Evolutionary conservation across 2,888 invertebrate species (phyloP).

Genomic region (Scelioninae gen. 2): DNA sequence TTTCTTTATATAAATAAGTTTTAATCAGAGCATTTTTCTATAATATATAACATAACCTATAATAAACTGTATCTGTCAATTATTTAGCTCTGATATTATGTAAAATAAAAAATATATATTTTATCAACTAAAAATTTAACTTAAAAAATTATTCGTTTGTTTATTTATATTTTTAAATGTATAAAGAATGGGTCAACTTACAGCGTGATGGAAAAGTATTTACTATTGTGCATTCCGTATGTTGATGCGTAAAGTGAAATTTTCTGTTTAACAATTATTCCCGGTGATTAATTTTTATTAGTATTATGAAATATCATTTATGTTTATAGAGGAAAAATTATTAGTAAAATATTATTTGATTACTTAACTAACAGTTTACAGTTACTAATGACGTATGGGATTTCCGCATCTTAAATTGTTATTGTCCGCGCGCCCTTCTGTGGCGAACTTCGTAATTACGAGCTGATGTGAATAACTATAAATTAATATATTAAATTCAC

Average conservation of each 20-base stretch:
- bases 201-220: constrained; percentile 18
- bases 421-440: constrained; percentile 53
- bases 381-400: constrained; percentile 56
- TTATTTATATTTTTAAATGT: not conserved
- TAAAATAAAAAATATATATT: too few relatives aligned
- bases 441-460: constrained; percentile 49
- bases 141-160: too few relatives aligned
- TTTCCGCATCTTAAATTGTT: constrained; percentile 56
- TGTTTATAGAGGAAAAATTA: not conserved
- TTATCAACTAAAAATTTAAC: too few relatives aligned
- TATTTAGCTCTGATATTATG: too few relatives aligned
- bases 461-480: constrained; percentile 30
- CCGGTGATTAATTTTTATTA: constrained; percentile 3
- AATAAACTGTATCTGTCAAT: too few relatives aligned
- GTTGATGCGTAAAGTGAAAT: constrained; percentile 3
- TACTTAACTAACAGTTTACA: constrained; percentile 54
- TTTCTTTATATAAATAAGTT: too few relatives aligned
- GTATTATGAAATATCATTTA: constrained; percentile 1
- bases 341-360: constrained; percentile 32
- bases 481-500: constrained; percentile 2
- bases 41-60: too few relatives aligned
- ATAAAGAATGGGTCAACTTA: constrained; percentile 14
- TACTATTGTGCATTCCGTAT: constrained; percentile 39
- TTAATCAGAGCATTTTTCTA: too few relatives aligned
- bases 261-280: not conserved